Percentiles rank a stretch among this genome's conserved stretches.
Evolutionary conservation across 2,113 vertebrate genomes (phyloP).

Genomic region (Xyliphius kryptos): DNA sequence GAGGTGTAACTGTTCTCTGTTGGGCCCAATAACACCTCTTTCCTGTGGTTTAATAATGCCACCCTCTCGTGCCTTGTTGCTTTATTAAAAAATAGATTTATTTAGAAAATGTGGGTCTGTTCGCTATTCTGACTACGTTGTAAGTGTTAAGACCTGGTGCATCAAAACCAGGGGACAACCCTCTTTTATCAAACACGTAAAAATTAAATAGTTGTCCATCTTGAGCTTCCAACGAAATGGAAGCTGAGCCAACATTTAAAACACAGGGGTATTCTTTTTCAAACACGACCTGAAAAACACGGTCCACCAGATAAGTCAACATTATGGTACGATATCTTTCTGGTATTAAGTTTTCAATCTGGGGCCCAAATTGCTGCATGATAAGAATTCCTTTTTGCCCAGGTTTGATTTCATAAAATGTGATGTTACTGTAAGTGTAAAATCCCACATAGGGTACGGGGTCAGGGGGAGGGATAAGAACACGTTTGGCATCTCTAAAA

Average conservation of each 20-base stretch:
- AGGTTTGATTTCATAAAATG: constrained; percentile 81
- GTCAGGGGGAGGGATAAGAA: constrained; percentile 65
- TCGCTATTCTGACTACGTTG: constrained; percentile 68
- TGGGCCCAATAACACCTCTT: too few species aligned
- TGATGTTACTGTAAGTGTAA: constrained; percentile 82
- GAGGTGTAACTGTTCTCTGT: too few species aligned
- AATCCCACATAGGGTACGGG: constrained; percentile 74
- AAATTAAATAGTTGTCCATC: constrained; percentile 86
- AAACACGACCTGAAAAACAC: constrained; percentile 81
- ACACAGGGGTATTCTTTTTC: constrained; percentile 81
- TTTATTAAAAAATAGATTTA: constrained; percentile 13
- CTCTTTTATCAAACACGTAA: constrained; percentile 69
- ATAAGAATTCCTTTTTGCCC: constrained; percentile 68
- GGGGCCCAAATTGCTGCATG: constrained; percentile 88
- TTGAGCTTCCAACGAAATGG: constrained; percentile 80
- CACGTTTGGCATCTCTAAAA: constrained; percentile 65
- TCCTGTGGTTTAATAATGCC: too few species aligned
- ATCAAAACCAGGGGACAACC: constrained; percentile 82
- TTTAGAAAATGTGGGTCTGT: constrained; percentile 65
- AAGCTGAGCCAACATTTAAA: constrained; percentile 71
- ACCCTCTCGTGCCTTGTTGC: too few species aligned
- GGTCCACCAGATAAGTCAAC: constrained; percentile 76
- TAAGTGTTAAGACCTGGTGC: constrained; percentile 88
- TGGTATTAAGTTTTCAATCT: constrained; percentile 74
- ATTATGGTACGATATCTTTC: constrained; percentile 73